Conservation (phyloP, 1,140 invertebrate genomes). For the Meloidogyne exigua region DNA sequence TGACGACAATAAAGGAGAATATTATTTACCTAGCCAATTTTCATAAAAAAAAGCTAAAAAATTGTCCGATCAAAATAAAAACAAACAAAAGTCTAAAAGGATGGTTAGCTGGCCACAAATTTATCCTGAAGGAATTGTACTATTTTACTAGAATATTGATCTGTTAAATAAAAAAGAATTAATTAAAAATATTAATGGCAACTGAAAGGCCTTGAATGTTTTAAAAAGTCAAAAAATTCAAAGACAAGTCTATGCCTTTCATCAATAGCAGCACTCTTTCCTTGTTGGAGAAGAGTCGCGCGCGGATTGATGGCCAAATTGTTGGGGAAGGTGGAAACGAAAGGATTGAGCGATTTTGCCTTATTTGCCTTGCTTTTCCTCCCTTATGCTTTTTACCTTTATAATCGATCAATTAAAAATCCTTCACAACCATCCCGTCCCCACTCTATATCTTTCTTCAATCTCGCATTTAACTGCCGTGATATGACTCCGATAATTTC, state of each 20-base stretch:
- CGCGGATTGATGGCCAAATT: not conserved
- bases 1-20: not conserved
- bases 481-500: too few species aligned
- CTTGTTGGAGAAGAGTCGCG: not conserved
- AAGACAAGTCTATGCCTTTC: too few species aligned
- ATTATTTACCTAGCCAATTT: not conserved
- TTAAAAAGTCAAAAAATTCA: too few species aligned
- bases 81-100: not conserved
- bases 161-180: too few species aligned
- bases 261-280: not conserved
- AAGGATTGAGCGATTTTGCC: not conserved
- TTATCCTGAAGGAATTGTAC: not conserved
- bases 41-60: not conserved
- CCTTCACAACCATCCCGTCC: not conserved
- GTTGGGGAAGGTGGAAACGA: not conserved
- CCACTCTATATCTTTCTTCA: not conserved
- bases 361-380: not conserved
- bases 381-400: not conserved
- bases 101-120: not conserved
- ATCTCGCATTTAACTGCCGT: not conserved
- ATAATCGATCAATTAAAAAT: not conserved
- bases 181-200: too few species aligned
- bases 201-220: too few species aligned
- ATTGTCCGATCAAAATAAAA: not conserved
- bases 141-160: not conserved